phyloP scores from a whole-genome alignment of 2,113 vertebrate species.

The Thermophis baileyi region DNA sequence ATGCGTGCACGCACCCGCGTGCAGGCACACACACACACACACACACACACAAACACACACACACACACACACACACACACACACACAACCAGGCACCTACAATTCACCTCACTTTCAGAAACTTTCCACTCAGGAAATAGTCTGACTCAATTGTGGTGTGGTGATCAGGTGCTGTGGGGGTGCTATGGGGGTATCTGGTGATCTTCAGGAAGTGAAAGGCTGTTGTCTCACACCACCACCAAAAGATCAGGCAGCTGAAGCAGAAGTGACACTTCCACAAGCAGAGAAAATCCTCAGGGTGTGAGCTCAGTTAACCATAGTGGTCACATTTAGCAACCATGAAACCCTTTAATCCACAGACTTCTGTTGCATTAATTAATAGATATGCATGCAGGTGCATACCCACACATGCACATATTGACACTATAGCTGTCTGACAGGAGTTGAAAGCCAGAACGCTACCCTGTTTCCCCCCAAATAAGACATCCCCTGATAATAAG shows the following conservation, averaged over 20 bases:
- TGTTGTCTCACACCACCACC: too few relatives aligned
- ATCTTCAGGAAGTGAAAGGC: not conserved
- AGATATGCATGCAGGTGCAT: not conserved
- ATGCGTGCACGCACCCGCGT: too few relatives aligned
- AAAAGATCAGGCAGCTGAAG: not conserved
- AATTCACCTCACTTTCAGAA: not conserved
- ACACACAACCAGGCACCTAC: not conserved
- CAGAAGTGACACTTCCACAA: not conserved
- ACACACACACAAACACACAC: not conserved
- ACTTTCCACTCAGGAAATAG: constrained; percentile 2
- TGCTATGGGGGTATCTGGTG: not conserved
- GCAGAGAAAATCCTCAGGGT: not conserved
- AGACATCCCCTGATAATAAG: too few relatives aligned
- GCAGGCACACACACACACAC: not conserved
- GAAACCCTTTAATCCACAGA: constrained; percentile 10
- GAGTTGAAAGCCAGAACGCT: not conserved
- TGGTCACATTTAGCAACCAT: constrained; percentile 6
- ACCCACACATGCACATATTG: too few relatives aligned
- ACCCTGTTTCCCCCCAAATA: too few relatives aligned
- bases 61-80: not conserved
- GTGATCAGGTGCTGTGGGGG: not conserved
- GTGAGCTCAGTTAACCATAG: not conserved
- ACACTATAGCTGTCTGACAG: not conserved
- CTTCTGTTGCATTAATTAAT: not conserved
- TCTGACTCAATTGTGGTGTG: not conserved